A percentile compares a stretch with the other conserved stretches of the same genome.
These are phyloP conservation scores for Seira musarum DNA, from an alignment of 2,888 invertebrate species.

Conservation along the genomic window DNA sequence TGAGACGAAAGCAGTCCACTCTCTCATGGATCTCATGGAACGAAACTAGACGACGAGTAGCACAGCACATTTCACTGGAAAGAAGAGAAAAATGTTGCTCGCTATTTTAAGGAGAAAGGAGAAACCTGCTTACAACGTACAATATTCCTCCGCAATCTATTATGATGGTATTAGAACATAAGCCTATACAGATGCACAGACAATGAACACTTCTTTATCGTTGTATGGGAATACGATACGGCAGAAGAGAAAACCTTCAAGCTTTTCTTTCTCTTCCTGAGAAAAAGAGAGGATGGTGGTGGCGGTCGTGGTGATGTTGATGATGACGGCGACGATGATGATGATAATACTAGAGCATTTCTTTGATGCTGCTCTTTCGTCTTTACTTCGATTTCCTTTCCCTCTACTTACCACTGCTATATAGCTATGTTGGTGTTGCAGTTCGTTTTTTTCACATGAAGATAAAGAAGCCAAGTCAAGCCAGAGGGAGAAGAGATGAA, in stretches of 20 bases:
- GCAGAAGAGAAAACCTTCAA: neutral
- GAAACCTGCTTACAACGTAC: neutral
- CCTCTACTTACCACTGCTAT: too few species aligned
- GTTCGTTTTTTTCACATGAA: neutral
- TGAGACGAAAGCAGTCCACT: too few species aligned
- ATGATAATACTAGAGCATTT: neutral
- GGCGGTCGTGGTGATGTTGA: too few species aligned
- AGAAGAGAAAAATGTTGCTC: neutral
- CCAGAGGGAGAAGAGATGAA: neutral
- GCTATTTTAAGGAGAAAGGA: neutral
- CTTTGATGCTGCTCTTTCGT: neutral
- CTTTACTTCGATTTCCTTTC: neutral
- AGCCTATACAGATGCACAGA: neutral
- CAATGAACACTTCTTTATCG: neutral
- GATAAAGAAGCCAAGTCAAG: neutral
- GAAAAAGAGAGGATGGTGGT: neutral
- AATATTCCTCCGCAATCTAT: neutral
- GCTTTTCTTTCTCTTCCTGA: too few species aligned
- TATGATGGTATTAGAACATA: neutral
- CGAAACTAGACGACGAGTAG: neutral
- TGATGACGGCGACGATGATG: too few species aligned
- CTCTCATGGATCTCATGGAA: too few species aligned
- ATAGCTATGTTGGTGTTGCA: too few species aligned
- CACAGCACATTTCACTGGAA: neutral
- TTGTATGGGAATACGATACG: neutral